Conservation (phyloP, 1,140 invertebrate species). For the Hirudo medicinalis region DNA sequence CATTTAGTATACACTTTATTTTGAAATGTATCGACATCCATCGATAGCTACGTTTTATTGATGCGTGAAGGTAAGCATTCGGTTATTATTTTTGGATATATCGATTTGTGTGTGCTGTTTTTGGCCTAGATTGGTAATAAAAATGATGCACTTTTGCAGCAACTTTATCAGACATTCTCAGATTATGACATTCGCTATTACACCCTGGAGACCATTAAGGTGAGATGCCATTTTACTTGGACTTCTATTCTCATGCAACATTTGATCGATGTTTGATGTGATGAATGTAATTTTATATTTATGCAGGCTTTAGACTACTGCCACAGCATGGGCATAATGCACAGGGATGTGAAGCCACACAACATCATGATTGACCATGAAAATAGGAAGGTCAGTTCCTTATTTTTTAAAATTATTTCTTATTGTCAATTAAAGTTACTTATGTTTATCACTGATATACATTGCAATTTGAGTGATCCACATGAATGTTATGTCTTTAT, state of each 20-base stretch:
- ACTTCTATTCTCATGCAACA: too few relatives aligned
- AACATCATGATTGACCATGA: conserved; percentile 99
- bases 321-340: conserved; percentile 99
- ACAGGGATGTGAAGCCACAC: conserved; percentile 90
- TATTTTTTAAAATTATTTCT: conserved; percentile 8
- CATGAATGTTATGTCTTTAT: conserved; percentile 7
- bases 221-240: conserved; percentile 29
- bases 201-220: conserved; percentile 76
- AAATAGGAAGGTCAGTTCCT: conserved; percentile 60
- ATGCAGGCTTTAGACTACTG: conserved; percentile 94
- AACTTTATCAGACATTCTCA: conserved; percentile 96
- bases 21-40: too few relatives aligned
- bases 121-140: too few relatives aligned
- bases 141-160: conserved; percentile 42
- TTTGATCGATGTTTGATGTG: neutral
- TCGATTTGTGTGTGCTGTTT: neutral
- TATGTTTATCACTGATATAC: too few relatives aligned
- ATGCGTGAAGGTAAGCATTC: neutral
- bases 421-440: neutral
- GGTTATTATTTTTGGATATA: conserved; percentile 16
- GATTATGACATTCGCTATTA: conserved; percentile 98
- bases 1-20: too few relatives aligned
- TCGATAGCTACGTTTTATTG: neutral
- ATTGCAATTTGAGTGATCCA: neutral
- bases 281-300: conserved; percentile 36